Conservation (phyloP, 2,888 invertebrate genomes). For the Pyrocoelia pectoralis region DNA sequence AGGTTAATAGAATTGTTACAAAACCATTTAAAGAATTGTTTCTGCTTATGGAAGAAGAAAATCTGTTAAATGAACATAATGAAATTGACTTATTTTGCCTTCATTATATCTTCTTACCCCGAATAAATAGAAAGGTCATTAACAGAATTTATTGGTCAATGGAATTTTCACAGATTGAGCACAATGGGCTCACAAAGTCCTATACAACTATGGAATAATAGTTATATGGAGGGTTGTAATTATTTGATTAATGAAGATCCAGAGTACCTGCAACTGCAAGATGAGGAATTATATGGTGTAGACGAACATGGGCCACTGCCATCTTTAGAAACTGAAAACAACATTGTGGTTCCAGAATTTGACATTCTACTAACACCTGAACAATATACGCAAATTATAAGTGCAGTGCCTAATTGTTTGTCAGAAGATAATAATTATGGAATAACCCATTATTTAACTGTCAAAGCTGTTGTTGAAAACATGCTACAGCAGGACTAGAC, state of each 20-base stretch:
- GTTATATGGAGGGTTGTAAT: neutral
- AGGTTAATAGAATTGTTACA: neutral
- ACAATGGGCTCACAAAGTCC: neutral
- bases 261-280: neutral
- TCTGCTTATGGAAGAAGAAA: neutral
- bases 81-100: neutral
- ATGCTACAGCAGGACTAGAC: neutral
- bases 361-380: neutral
- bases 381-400: neutral
- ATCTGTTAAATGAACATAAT: neutral
- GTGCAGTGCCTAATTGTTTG: neutral
- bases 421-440: neutral
- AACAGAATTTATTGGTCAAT: neutral
- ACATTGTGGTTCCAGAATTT: neutral
- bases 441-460: neutral
- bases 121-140: neutral
- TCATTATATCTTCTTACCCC: neutral
- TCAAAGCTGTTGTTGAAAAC: neutral
- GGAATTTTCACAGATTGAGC: neutral
- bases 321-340: neutral
- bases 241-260: neutral
- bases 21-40: neutral
- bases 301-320: neutral
- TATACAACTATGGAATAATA: neutral
- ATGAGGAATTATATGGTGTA: neutral